Percentiles rank a stretch among this genome's conserved stretches.
These are phyloP conservation scores for Acanthurus lineatus DNA, from an alignment of 2,797 vertebrate genomes.

Conservation along the genomic window DNA sequence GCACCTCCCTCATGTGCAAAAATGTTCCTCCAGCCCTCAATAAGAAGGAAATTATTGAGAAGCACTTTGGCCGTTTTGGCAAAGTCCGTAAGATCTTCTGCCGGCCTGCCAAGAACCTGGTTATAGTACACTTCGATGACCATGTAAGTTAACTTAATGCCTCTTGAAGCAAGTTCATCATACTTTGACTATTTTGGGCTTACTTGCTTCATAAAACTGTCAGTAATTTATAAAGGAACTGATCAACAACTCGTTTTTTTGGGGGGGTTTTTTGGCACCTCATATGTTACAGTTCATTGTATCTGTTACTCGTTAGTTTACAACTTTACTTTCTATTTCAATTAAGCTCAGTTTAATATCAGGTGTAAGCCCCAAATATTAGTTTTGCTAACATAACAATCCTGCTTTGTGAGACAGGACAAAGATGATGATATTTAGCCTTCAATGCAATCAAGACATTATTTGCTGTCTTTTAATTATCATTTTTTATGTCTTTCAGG, in stretches of 20 bases:
- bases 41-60: constrained; percentile 84
- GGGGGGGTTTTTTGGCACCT: background rate
- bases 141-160: constrained; percentile 87
- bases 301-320: background rate
- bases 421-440: background rate
- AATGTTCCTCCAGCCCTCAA: constrained; percentile 89
- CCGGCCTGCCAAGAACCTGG: constrained; percentile 85
- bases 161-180: background rate
- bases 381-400: background rate
- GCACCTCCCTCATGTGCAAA: constrained; percentile 87
- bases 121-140: constrained; percentile 90
- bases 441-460: background rate
- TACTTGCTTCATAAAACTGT: background rate
- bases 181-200: background rate
- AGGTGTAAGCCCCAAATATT: background rate
- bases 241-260: background rate
- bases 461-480: background rate
- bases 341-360: background rate
- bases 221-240: background rate
- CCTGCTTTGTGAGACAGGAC: background rate
- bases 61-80: constrained; percentile 90
- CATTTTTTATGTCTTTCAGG: constrained; percentile 80
- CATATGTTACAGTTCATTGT: background rate
- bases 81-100: constrained; percentile 88
- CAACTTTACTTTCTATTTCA: too few species aligned